Evolutionary conservation across 2,888 invertebrate species (phyloP).

Genomic region (Patella depressa): DNA sequence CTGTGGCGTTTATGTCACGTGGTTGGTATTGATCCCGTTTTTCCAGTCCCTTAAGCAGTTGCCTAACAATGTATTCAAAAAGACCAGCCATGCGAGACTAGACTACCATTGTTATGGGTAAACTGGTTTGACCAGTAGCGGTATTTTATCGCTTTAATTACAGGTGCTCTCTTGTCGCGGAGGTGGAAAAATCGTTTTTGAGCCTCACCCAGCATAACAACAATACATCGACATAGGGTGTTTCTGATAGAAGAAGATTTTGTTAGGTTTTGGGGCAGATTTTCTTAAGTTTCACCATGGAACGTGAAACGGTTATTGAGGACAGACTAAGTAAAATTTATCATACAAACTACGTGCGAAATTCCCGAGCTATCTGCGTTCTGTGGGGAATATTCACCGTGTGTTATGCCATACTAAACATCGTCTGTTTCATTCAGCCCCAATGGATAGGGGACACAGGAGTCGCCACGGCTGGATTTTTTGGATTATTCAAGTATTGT

Average conservation of each 20-base stretch:
- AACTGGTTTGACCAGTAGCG: neutral
- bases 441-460: slow-evolving; percentile 72
- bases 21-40: too few species aligned
- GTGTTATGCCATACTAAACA: slow-evolving; percentile 95
- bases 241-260: neutral
- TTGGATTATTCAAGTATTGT: slow-evolving; percentile 93
- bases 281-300: slow-evolving; percentile 35
- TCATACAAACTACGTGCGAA: slow-evolving; percentile 69
- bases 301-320: slow-evolving; percentile 52
- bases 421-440: slow-evolving; percentile 95
- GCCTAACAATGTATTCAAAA: neutral
- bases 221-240: too few species aligned
- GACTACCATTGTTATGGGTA: neutral
- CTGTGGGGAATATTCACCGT: slow-evolving; percentile 98
- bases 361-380: slow-evolving; percentile 86
- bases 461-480: slow-evolving; percentile 89
- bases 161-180: neutral
- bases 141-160: slow-evolving; percentile 1
- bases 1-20: too few species aligned
- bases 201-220: neutral
- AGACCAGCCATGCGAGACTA: neutral
- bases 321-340: slow-evolving; percentile 59
- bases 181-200: neutral
- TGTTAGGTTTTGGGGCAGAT: neutral
- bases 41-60: too few species aligned